Conservation (phyloP, 2,797 vertebrate species). For the Erithacus rubecula region DNA sequence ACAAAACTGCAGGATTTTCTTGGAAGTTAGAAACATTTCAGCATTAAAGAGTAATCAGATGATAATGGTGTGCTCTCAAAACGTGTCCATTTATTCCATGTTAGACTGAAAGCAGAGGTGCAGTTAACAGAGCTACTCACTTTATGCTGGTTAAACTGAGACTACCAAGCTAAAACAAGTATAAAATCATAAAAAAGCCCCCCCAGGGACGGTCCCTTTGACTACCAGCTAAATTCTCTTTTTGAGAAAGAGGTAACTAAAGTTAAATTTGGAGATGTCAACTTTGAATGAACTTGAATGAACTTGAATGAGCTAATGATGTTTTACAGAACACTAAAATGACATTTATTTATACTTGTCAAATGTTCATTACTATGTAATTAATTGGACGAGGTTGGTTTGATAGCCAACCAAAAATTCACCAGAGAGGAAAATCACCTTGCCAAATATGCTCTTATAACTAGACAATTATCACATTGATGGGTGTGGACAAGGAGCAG, state of each 20-base stretch:
- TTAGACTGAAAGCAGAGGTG: not conserved
- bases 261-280: not conserved
- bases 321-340: conserved; percentile 4
- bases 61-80: not conserved
- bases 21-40: not conserved
- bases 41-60: not conserved
- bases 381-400: not conserved
- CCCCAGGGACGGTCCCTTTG: not conserved
- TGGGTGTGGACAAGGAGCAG: conserved; percentile 33
- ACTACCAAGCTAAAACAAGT: not conserved
- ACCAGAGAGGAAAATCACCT: conserved; percentile 29
- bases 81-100: not conserved
- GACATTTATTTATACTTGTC: not conserved
- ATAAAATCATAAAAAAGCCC: not conserved
- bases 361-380: conserved; percentile 4
- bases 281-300: not conserved
- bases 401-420: conserved; percentile 6
- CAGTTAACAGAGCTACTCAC: not conserved
- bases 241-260: not conserved
- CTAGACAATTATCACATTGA: not conserved
- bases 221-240: not conserved
- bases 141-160: not conserved
- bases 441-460: conserved; percentile 47
- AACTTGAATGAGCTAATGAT: not conserved
- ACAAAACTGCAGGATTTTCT: not conserved